A percentile compares a stretch with the other conserved stretches of the same genome.
Evolutionary conservation across 2,888 invertebrate species (phyloP).

Genomic region (Scrobipalpa costella): DNA sequence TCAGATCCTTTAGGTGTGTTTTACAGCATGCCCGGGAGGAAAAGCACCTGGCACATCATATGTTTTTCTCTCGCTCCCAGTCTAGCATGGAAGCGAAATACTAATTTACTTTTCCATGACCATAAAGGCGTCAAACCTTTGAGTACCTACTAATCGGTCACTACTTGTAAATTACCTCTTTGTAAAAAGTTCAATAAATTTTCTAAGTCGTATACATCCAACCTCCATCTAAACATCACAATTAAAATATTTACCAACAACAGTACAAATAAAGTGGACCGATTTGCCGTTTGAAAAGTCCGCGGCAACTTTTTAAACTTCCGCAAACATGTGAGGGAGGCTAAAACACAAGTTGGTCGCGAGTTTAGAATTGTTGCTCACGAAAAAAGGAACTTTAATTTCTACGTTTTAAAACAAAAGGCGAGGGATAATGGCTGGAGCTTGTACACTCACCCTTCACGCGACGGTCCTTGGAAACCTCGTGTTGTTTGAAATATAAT

Average conservation of each 20-base stretch:
- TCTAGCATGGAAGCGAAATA: too few species aligned
- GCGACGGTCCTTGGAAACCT: slow-evolving; percentile 8
- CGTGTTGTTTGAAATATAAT: neutral
- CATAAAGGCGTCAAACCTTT: too few species aligned
- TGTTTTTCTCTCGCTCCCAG: too few species aligned
- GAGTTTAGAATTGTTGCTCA: slow-evolving; percentile 73
- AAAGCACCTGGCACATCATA: too few species aligned
- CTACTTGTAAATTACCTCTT: too few species aligned
- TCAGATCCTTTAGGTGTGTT: too few species aligned
- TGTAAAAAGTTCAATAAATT: neutral
- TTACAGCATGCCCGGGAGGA: too few species aligned
- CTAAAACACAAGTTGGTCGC: slow-evolving; percentile 77
- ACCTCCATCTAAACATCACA: neutral
- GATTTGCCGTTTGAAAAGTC: slow-evolving; percentile 65
- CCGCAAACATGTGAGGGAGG: slow-evolving; percentile 74
- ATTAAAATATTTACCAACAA: slow-evolving; percentile 59
- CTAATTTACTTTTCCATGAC: too few species aligned
- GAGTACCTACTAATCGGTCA: too few species aligned
- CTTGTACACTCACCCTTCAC: slow-evolving; percentile 54
- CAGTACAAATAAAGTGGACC: slow-evolving; percentile 62
- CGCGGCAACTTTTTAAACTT: slow-evolving; percentile 71
- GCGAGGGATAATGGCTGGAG: slow-evolving; percentile 72
- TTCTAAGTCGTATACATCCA: neutral
- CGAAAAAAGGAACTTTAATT: slow-evolving; percentile 78
- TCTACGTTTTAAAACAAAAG: slow-evolving; percentile 76